Evolutionary conservation across 2,113 vertebrate genomes (phyloP).

Genomic region (Isurus oxyrinchus): DNA sequence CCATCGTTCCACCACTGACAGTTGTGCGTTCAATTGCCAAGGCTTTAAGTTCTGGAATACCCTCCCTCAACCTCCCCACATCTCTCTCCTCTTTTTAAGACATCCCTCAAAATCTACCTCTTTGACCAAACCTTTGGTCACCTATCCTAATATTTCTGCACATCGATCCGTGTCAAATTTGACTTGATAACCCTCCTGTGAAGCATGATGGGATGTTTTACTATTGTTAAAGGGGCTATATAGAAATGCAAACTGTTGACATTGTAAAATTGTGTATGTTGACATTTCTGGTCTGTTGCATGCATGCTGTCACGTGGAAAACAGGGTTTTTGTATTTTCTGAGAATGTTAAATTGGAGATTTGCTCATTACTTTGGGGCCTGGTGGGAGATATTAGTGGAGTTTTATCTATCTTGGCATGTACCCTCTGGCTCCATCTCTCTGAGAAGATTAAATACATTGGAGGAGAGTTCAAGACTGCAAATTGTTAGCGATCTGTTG

Average conservation of each 20-base stretch:
- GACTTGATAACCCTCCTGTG: no score
- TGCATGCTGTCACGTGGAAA: not conserved
- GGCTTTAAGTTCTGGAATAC: not conserved
- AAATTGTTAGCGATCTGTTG: not conserved
- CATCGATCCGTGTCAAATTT: not conserved
- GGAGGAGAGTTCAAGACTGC: no score
- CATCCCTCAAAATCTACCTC: not conserved
- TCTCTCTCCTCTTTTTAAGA: not conserved
- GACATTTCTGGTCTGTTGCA: not conserved
- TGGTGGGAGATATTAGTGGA: not conserved
- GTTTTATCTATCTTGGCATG: not conserved
- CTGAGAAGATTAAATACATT: not conserved
- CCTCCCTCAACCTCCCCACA: not conserved
- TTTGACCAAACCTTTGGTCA: not conserved
- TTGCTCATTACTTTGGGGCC: not conserved
- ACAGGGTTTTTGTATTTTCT: not conserved
- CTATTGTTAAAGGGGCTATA: not conserved
- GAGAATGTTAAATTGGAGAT: not conserved
- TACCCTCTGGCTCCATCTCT: not conserved
- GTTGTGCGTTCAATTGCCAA: not conserved
- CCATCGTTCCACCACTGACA: not conserved
- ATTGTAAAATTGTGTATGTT: not conserved
- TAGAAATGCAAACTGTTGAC: not conserved
- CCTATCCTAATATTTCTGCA: not conserved
- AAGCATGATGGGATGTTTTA: not conserved